Evolutionary conservation across 2,888 invertebrate species (phyloP), one percentile per base, ranked within the genome.

Genomic region (Andrena minutula): DNA sequence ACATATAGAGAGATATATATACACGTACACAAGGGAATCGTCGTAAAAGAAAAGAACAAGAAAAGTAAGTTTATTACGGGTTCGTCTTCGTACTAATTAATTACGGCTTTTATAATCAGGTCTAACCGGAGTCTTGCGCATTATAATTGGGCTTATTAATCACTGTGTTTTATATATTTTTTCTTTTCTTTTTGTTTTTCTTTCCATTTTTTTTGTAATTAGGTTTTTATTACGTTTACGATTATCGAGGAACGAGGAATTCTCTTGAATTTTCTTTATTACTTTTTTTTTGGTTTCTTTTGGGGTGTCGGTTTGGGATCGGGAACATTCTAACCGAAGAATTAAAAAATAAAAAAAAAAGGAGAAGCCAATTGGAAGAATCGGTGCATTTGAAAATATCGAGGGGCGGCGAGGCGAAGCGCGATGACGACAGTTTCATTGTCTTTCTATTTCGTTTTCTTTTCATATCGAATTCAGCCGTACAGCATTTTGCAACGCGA

Each of bases 261-360:
- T 80, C 73, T 71, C 60, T 86, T 66, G 56, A 70, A 60, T 83
- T 84, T 82, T 66, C 66, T 84, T 82, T 82, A 77, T 65, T 56
- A 56, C 23, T 23, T 26, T 20, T 56, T 56, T 56, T 56, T 56
- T 26, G 23, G 56, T 8, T 56, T 56, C 26, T 56, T 79, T 78
- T 84, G 84, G 85, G 89, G 89, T 90, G 90, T 89, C 88, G 90
- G 89, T 90, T 87, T 88, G 89, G 90, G 88, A 90, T 88, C 88
- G 87, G 89, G 88, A 81, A 88, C 85, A 88, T 74, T 91, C 87
- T 90, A 90, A 90, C 90, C 89, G 89, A 91, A 88, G 87, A 72
- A 73, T 28, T 30, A 32, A 66, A 74, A 76, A 81, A 71, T 71
- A 74, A 72, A 69, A 30, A 75, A 47, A 28, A 30, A 53, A 56